A percentile compares a stretch with the other conserved stretches of the same genome.
These are phyloP conservation scores for cat (Felis catus) DNA, from an alignment of 2,113 vertebrate genomes.

Conservation along the genomic window DNA sequence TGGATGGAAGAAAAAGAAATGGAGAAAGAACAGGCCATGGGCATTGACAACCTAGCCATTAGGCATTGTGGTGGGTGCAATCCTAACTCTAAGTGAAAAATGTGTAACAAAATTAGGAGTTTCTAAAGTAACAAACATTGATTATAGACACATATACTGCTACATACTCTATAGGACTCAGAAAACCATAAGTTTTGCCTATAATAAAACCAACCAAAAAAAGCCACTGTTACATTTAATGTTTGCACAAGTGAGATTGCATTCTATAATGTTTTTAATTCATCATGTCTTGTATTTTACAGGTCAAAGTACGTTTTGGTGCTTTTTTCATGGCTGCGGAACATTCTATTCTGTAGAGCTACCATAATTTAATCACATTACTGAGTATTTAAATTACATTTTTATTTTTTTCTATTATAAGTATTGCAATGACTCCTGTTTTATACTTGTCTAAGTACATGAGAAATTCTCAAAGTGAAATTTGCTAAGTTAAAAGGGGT, in stretches of 20 bases:
- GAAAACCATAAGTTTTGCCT: background rate
- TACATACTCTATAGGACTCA: background rate
- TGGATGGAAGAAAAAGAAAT: background rate
- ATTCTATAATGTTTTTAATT: constrained; percentile 45
- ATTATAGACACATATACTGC: background rate
- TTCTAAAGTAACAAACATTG: background rate
- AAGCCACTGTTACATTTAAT: constrained; percentile 13
- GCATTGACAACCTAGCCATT: background rate
- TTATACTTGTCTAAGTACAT: constrained; percentile 9
- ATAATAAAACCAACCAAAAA: background rate
- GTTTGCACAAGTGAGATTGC: constrained; percentile 24
- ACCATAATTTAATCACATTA: constrained; percentile 40
- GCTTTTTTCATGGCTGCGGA: background rate
- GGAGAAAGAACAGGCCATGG: background rate
- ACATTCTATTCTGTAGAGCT: background rate
- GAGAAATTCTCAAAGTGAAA: constrained; percentile 12
- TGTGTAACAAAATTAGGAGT: background rate
- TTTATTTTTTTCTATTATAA: constrained; percentile 23
- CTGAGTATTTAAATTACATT: constrained; percentile 27
- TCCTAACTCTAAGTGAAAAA: background rate
- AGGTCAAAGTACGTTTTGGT: constrained; percentile 12
- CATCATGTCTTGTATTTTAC: constrained; percentile 25
- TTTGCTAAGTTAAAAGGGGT: constrained; percentile 9
- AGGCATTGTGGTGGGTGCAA: background rate
- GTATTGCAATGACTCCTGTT: constrained; percentile 7